These are phyloP conservation scores for Wiebesia pumilae DNA, from an alignment of 1,140 invertebrate genomes.

Conservation along the genomic window DNA sequence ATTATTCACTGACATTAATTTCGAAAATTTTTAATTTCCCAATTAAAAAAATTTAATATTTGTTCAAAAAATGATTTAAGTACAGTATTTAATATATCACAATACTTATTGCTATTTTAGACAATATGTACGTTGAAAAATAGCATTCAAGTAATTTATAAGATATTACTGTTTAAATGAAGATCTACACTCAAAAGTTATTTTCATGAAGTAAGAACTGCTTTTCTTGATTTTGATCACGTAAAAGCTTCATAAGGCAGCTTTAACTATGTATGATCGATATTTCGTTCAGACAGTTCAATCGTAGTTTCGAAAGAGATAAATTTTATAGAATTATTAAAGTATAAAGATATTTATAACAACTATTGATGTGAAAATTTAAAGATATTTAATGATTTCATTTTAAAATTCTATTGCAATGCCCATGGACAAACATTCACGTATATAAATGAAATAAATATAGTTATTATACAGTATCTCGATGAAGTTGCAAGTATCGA, in stretches of 20 bases:
- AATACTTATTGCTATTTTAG: conserved; percentile 2
- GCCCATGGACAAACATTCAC: background rate
- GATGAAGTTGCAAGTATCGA: background rate
- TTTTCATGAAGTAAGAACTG: conserved; percentile 10
- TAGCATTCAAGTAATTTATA: background rate
- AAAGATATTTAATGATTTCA: background rate
- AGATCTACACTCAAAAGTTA: conserved; percentile 18
- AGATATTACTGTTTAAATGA: conserved; percentile 12
- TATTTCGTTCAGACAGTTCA: background rate
- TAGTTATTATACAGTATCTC: background rate
- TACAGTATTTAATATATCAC: background rate
- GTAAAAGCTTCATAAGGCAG: conserved; percentile 6
- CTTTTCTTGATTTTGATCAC: conserved; percentile 22
- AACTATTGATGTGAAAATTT: background rate
- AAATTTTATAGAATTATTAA: background rate
- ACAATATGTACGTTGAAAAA: background rate
- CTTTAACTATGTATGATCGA: conserved; percentile 17
- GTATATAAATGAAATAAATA: background rate
- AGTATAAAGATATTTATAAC: background rate
- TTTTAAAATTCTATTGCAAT: background rate
- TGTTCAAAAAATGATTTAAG: conserved; percentile 5
- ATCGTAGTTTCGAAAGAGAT: background rate
- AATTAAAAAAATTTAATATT: background rate
- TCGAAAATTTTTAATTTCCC: background rate
- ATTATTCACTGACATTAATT: background rate